Conservation (phyloP, 2,888 invertebrate genomes). For the Drosophila atripex region DNA sequence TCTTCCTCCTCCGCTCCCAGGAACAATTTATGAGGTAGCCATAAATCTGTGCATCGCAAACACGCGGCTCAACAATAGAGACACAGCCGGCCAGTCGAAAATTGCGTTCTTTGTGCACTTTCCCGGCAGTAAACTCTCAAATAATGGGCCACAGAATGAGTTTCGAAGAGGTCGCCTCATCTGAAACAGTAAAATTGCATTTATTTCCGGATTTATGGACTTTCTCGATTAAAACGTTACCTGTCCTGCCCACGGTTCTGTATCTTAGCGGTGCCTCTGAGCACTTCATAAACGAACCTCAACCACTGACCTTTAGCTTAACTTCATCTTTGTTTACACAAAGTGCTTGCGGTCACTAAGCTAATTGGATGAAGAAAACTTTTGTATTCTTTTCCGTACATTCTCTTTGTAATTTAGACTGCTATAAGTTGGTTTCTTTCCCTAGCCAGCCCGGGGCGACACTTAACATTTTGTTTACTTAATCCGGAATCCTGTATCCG, state of each 20-base stretch:
- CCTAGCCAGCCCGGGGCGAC: slow-evolving; percentile 15
- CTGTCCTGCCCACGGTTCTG: not conserved
- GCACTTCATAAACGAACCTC: slow-evolving; percentile 6
- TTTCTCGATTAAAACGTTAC: not conserved
- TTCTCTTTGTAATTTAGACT: slow-evolving; percentile 9
- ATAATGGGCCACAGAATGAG: slow-evolving; percentile 65
- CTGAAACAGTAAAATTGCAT: slow-evolving; percentile 4
- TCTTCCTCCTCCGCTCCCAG: slow-evolving; percentile 1
- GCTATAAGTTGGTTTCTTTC: not conserved
- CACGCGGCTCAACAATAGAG: slow-evolving; percentile 32
- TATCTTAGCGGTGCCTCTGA: not conserved
- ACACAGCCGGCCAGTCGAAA: slow-evolving; percentile 22
- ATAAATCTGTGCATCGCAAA: slow-evolving; percentile 59
- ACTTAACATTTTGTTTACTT: slow-evolving; percentile 22
- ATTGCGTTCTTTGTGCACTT: slow-evolving; percentile 41
- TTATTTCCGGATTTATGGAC: not conserved
- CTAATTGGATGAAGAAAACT: slow-evolving; percentile 36
- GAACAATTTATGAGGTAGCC: slow-evolving; percentile 37
- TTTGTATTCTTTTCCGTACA: slow-evolving; percentile 10
- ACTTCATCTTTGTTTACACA: slow-evolving; percentile 10
- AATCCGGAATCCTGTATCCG: not conserved
- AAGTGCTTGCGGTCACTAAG: slow-evolving; percentile 25
- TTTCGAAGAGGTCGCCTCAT: slow-evolving; percentile 43
- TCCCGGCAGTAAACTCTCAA: slow-evolving; percentile 71
- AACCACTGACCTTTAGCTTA: slow-evolving; percentile 4